Evolutionary conservation across 2,113 vertebrate species (phyloP), one percentile per base, ranked within the genome.

Genomic region (Phodopus roborovskii): DNA sequence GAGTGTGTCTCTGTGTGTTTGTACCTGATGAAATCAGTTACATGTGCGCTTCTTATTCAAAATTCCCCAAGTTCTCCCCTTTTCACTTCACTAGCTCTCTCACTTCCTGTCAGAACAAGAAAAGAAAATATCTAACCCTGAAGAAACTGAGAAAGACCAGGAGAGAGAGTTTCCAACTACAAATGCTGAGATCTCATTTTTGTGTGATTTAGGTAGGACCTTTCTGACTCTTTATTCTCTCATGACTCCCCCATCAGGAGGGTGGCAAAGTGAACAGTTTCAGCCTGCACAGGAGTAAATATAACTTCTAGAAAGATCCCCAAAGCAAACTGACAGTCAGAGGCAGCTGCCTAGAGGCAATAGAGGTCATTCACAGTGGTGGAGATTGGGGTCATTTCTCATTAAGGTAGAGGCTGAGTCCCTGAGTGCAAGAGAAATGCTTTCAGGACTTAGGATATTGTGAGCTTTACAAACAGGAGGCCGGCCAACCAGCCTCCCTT

Each of bases 241-340:
- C 1, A 7, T 88, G 78, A 92, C 87, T 93, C 79, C 77, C 74
- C 77, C 74, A 70, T 92, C 91, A 83, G n/a, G 91, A 77, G 90
- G 91, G 60, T 96, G 83, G 66, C 91, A 64, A 92, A 86, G 53
- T 81, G 74, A 95, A 56, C 82, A 92, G 70, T 88, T 96, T 94
- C 81, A 88, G 39, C 62, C 84, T 79, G 62, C 78, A 95, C n/a
- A 96, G 45, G 95, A 97, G 94, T 78, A 95, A 84, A 87, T n/a
- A 58, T 75, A 84, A 94, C 64, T 84, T 96, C 68, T 93, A 94
- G 81, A 97, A 95, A 82, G 19, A 33, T 89, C 56, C 86, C 89
- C 68, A 78, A 62, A 91, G 75, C 50, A 95, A 97, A 96, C 33
- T 79, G 53, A 88, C 62, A 96, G 50, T 17, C 77, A 79, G 89